Conservation (phyloP, 1,140 invertebrate species). For the Ridgeia piscesae region DNA sequence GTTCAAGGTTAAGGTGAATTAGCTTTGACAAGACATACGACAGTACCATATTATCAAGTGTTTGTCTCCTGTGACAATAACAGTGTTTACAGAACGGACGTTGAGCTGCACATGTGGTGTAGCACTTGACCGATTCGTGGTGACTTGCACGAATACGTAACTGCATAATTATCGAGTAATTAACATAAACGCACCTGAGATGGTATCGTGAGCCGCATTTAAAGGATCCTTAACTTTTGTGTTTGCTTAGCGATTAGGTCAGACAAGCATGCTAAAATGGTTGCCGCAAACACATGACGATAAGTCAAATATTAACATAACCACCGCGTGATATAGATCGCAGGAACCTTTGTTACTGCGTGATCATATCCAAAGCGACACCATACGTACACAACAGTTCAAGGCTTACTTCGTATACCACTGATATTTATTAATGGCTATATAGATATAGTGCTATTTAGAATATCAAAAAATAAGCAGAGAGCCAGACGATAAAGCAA, state of each 20-base stretch:
- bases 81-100: background rate
- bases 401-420: background rate
- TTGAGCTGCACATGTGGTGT: background rate
- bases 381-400: background rate
- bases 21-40: background rate
- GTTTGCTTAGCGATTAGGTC: background rate
- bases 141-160: background rate
- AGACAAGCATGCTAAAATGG: too few relatives aligned
- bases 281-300: background rate
- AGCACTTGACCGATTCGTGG: background rate
- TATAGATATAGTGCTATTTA: background rate
- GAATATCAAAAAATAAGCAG: background rate
- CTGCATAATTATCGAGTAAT: background rate
- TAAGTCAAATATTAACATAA: background rate
- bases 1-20: background rate
- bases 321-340: background rate
- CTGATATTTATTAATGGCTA: background rate
- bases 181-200: too few relatives aligned
- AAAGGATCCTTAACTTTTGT: too few relatives aligned
- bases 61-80: background rate
- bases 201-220: too few relatives aligned
- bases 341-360: too few relatives aligned
- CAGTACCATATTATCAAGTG: background rate
- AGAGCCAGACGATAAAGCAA: background rate
- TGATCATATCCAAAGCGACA: background rate